These are phyloP conservation scores for Intellagama lesueurii DNA, from an alignment of 2,797 vertebrate species.

Conservation along the genomic window DNA sequence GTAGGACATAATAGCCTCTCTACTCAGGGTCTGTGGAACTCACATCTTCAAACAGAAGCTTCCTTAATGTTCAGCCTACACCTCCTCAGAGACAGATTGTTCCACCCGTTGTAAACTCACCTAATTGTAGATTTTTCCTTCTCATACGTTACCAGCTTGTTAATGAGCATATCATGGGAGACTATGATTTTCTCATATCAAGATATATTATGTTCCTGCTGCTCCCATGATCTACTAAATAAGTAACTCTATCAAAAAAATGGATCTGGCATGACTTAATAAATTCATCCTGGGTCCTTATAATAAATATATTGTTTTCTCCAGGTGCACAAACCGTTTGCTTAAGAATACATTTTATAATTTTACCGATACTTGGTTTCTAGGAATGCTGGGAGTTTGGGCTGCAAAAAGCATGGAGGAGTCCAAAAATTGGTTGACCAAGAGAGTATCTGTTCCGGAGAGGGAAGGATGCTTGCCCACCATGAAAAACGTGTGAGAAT, in stretches of 20 bases:
- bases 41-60: no score
- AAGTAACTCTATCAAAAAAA: not conserved
- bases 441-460: not conserved
- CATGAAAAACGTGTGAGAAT: not conserved
- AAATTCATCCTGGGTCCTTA: not conserved
- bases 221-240: not conserved
- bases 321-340: not conserved
- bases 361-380: not conserved
- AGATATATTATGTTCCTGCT: not conserved
- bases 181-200: not conserved
- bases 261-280: not conserved
- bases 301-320: not conserved
- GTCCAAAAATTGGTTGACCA: not conserved
- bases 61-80: no score
- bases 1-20: no score
- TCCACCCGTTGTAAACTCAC: not conserved
- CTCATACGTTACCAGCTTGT: not conserved
- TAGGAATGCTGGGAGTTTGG: not conserved
- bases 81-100: not conserved
- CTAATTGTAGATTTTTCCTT: not conserved
- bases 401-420: not conserved
- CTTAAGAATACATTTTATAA: not conserved
- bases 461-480: not conserved
- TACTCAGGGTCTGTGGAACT: no score
- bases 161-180: not conserved